These are phyloP conservation scores for Hirudinaria manillensis DNA, from an alignment of 2,888 invertebrate species.

Conservation along the genomic window DNA sequence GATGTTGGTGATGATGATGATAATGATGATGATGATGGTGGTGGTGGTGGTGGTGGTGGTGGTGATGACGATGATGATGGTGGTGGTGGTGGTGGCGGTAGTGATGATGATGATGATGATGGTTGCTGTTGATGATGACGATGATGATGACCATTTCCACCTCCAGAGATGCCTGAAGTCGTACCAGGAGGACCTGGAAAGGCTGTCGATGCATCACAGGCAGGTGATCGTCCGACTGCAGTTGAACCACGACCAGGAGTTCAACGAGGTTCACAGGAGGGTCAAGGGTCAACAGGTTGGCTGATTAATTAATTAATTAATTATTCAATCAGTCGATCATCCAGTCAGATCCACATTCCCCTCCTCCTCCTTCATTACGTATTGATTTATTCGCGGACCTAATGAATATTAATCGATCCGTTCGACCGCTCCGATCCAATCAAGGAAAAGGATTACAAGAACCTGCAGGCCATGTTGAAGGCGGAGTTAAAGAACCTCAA, in stretches of 20 bases:
- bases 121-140: not conserved
- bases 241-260: not conserved
- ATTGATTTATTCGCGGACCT: no score
- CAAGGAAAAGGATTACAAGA: constrained; percentile 14
- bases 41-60: not conserved
- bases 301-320: no score
- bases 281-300: constrained; percentile 15
- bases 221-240: not conserved
- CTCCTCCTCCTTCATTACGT: no score
- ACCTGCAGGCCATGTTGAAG: constrained; percentile 1
- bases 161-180: constrained; percentile 21
- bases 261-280: constrained; percentile 3
- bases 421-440: not conserved
- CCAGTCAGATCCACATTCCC: no score
- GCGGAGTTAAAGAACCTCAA: not conserved
- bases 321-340: no score
- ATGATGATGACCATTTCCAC: not conserved
- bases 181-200: not conserved
- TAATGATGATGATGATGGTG: not conserved
- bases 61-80: not conserved
- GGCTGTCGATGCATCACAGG: not conserved
- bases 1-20: not conserved
- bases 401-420: no score
- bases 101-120: not conserved
- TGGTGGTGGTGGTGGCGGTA: not conserved